Conservation (phyloP, 2,888 invertebrate genomes). For the Hedychridium roseum region DNA sequence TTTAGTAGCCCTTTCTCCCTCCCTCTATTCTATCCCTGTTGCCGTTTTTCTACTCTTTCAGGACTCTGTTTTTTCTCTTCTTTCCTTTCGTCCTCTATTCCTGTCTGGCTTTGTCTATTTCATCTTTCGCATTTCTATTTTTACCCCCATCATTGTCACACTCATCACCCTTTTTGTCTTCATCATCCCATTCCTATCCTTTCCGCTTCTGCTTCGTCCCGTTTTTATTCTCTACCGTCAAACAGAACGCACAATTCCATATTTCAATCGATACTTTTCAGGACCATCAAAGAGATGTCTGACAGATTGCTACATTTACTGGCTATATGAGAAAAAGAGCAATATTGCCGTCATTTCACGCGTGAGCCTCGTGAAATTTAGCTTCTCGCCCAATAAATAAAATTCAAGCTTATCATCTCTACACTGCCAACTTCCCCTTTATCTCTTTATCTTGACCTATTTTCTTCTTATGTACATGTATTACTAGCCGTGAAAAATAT, state of each 20-base stretch:
- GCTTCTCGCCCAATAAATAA: no score
- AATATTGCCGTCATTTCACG: no score
- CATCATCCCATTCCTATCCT: slow-evolving; percentile 5
- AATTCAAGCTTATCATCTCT: no score
- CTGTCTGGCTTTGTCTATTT: not conserved
- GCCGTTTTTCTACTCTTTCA: slow-evolving; percentile 21
- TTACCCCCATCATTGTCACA: slow-evolving; percentile 7
- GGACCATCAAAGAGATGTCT: no score
- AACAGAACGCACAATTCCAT: slow-evolving; percentile 23
- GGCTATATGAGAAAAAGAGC: no score
- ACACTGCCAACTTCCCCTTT: no score
- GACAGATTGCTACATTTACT: no score
- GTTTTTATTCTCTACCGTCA: slow-evolving; percentile 3
- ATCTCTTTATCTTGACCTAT: no score
- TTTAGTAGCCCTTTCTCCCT: slow-evolving; percentile 32
- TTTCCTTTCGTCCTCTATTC: slow-evolving; percentile 1
- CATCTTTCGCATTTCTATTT: slow-evolving; percentile 1
- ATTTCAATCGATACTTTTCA: slow-evolving; percentile 30
- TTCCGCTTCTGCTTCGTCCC: slow-evolving; percentile 8
- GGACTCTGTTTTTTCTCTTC: slow-evolving; percentile 7
- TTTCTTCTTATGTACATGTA: no score
- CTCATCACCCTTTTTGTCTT: slow-evolving; percentile 20
- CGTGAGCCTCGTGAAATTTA: no score
- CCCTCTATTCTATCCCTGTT: slow-evolving; percentile 15
- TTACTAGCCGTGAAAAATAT: no score